Conservation (phyloP, 2,113 vertebrate genomes). For the Amphiprion percula region DNA sequence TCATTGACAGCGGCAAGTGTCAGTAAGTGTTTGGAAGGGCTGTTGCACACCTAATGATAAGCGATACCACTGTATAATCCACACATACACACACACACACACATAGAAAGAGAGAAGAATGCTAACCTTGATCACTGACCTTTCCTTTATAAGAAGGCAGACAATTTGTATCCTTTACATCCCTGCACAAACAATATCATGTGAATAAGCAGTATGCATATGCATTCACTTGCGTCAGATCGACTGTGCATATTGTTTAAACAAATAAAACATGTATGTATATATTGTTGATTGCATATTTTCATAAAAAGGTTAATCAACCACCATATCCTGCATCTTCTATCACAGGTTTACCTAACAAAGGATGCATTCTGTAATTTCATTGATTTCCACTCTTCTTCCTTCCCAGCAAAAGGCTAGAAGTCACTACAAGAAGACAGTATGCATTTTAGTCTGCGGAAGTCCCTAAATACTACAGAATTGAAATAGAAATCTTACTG, state of each 20-base stretch:
- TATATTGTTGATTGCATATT: neutral
- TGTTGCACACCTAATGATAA: slow-evolving; percentile 40
- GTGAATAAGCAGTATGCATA: neutral
- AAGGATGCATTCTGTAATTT: slow-evolving; percentile 50
- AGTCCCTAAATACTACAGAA: slow-evolving; percentile 4
- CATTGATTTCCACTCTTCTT: slow-evolving; percentile 49
- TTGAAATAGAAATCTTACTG: slow-evolving; percentile 7
- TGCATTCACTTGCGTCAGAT: neutral
- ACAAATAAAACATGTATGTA: neutral
- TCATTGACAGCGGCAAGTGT: slow-evolving; percentile 40
- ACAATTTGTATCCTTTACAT: slow-evolving; percentile 28
- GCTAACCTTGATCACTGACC: slow-evolving; percentile 69
- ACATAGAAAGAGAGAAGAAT: slow-evolving; percentile 14
- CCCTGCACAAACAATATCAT: neutral
- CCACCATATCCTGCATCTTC: neutral
- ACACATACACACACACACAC: slow-evolving; percentile 31
- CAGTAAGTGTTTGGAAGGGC: slow-evolving; percentile 47
- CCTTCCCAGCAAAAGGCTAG: slow-evolving; percentile 48
- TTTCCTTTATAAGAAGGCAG: slow-evolving; percentile 58
- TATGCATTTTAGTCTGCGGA: slow-evolving; percentile 17
- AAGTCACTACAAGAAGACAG: slow-evolving; percentile 44
- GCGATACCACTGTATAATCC: slow-evolving; percentile 61
- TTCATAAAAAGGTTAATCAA: neutral
- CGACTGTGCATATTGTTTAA: neutral
- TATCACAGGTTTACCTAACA: slow-evolving; percentile 33